phyloP scores from a whole-genome alignment of 2,888 invertebrate species.

The Chrysolina oricalcia region DNA sequence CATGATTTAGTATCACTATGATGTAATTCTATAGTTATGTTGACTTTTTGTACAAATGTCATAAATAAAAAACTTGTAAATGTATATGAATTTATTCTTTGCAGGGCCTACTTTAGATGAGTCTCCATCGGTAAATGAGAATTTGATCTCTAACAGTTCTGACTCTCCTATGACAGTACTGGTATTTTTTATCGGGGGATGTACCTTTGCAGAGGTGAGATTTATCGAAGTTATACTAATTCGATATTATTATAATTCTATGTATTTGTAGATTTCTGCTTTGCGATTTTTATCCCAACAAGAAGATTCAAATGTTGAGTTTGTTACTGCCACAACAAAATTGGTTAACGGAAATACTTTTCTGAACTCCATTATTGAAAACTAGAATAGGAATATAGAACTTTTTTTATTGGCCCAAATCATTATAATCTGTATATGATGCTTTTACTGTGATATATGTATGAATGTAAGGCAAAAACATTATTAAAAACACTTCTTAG shows the following conservation, averaged over 20 bases:
- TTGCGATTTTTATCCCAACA: conserved; percentile 83
- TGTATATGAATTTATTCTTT: conserved; percentile 34
- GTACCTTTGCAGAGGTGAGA: conserved; percentile 91
- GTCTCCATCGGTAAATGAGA: conserved; percentile 71
- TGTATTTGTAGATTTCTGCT: conserved; percentile 77
- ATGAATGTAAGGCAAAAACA: background rate
- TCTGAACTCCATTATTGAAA: conserved; percentile 83
- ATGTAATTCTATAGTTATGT: background rate
- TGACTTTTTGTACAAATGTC: background rate
- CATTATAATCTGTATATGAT: conserved; percentile 11
- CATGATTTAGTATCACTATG: too few relatives aligned
- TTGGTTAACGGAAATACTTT: conserved; percentile 92
- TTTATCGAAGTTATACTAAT: background rate
- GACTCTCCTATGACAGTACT: conserved; percentile 84
- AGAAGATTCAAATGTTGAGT: conserved; percentile 90
- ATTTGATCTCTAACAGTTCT: conserved; percentile 64
- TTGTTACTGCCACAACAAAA: conserved; percentile 92
- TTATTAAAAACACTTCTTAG: background rate
- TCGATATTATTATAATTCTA: conserved; percentile 10
- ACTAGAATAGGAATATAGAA: conserved; percentile 38
- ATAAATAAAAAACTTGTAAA: background rate
- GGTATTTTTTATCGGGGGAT: conserved; percentile 97
- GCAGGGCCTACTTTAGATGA: conserved; percentile 80
- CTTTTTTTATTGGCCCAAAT: background rate
- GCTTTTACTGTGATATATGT: conserved; percentile 31